Evolutionary conservation across 2,888 invertebrate genomes (phyloP), one percentile per base, ranked within the genome.

Genomic region (Junonia oenone): DNA sequence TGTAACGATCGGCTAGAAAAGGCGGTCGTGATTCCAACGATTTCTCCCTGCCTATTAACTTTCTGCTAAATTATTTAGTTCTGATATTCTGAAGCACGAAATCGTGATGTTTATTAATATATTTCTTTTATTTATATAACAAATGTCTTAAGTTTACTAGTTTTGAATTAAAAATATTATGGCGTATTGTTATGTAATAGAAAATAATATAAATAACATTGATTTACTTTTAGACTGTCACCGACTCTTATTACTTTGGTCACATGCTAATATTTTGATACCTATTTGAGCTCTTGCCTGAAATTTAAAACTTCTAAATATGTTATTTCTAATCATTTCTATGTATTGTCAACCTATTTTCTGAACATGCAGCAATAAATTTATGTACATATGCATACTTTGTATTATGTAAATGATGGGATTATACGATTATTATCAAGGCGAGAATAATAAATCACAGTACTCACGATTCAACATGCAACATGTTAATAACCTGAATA

Each of bases 1-100:
- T 3, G 62, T 59, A 59, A 59, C 61, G 61, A 57, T 58, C 49
- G 64, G 63, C 62, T 49, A 45, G 45, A 55, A 50, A 55, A 51
- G 51, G 35, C 51, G 65, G 63, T 63, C 74, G 59, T 67, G 64
- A 61, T 73, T 77, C 71, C 73, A 73, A 54, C 59, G 70, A 73
- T 75, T 77, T 77, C 73, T 65, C 73, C 63, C 13, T 47, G 2
- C 6, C 22, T 9, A 13, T 33, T 27, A n/a, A 53, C 51, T 48
- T 55, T 45, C 50, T 31, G 52, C 15, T 48, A 53, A 45, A 31
- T 35, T 22, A 45, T 53, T 40, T 50, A 33, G 55, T 62, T 58
- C 57, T 61, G 26, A 62, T n/a, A 58, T 60, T 55, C 55, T 43
- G 57, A 51, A 62, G 55, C 59, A 56, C 48, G 45, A 56, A 26